Evolutionary conservation across 2,797 vertebrate species (phyloP).

Genomic region (Melanotaenia pygmaea): DNA sequence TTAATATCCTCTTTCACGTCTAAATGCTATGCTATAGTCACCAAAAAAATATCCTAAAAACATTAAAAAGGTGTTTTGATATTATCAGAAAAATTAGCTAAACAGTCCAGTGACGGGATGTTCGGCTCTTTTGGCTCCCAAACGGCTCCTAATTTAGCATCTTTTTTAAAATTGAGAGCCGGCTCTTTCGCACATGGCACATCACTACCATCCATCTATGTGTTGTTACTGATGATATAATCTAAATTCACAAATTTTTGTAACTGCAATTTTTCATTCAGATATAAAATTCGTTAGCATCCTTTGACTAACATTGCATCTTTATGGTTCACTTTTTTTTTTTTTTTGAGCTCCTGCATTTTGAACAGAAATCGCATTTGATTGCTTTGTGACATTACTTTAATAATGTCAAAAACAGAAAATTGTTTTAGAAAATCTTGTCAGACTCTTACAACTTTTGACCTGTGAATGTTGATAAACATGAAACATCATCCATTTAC

Average conservation of each 20-base stretch:
- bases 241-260: no score
- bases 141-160: no score
- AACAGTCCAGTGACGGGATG: no score
- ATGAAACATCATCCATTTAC: conserved; percentile 22
- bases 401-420: background rate
- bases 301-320: background rate
- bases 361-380: background rate
- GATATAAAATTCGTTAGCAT: background rate
- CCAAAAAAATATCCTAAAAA: background rate
- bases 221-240: no score
- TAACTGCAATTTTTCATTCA: background rate
- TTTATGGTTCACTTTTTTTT: background rate
- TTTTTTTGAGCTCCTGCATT: background rate
- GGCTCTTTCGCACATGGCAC: no score
- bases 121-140: no score
- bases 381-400: background rate
- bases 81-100: no score
- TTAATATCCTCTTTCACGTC: no score
- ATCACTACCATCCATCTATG: no score
- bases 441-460: conserved; percentile 4
- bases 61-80: background rate
- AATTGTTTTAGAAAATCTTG: conserved; percentile 7
- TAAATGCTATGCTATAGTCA: no score
- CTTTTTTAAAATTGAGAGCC: no score
- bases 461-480: conserved; percentile 29